Evolutionary conservation across 2,797 vertebrate species (phyloP).

Genomic region (Anabacerthia variegaticeps): DNA sequence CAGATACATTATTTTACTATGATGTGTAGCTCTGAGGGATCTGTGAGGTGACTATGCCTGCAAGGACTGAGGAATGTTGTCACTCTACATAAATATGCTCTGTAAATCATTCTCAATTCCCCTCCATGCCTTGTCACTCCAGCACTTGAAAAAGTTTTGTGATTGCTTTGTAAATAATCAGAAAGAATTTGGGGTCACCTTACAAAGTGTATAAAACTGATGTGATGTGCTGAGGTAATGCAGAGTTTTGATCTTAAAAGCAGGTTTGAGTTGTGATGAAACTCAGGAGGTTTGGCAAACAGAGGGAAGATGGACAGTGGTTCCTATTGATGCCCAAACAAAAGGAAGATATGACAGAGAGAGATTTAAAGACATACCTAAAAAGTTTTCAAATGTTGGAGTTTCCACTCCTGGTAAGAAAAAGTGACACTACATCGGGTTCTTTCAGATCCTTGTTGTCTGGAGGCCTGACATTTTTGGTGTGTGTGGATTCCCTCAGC

Average conservation of each 20-base stretch:
- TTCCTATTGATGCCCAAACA: neutral
- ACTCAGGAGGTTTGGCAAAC: neutral
- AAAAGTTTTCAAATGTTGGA: neutral
- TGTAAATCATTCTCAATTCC: neutral
- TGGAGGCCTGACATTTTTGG: neutral
- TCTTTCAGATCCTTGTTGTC: neutral
- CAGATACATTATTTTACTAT: accelerated
- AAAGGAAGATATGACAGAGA: neutral
- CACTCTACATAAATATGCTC: accelerated
- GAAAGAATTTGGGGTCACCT: neutral
- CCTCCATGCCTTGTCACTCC: neutral
- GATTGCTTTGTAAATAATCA: neutral
- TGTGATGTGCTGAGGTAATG: neutral
- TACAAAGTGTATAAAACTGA: neutral
- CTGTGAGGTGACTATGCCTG: neutral
- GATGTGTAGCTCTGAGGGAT: neutral
- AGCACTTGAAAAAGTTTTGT: neutral
- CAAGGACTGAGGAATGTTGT: neutral
- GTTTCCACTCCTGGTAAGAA: neutral
- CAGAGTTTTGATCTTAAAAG: neutral
- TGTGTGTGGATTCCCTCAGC: neutral
- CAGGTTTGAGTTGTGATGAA: neutral
- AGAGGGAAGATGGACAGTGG: neutral
- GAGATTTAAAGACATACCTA: neutral
- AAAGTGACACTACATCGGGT: neutral